A percentile compares a stretch with the other conserved stretches of the same genome.
These are phyloP conservation scores for Cariama cristata DNA, from an alignment of 2,113 vertebrate species.

Conservation along the genomic window DNA sequence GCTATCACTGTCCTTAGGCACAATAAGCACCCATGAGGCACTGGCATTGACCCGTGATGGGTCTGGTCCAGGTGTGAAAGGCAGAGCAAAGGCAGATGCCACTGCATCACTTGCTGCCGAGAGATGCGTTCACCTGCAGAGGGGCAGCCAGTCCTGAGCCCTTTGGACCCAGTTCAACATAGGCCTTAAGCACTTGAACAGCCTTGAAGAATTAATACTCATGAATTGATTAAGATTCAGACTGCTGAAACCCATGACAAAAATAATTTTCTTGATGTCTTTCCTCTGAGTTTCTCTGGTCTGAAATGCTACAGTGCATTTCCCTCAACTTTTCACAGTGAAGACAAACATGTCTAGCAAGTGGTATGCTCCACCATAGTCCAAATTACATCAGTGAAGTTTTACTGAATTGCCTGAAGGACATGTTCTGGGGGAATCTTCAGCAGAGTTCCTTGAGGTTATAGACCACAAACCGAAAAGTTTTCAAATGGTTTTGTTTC, in stretches of 20 bases:
- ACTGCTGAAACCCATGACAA: background rate
- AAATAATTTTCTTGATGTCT: background rate
- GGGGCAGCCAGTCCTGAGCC: background rate
- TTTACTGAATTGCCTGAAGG: background rate
- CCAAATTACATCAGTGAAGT: background rate
- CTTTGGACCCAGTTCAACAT: background rate
- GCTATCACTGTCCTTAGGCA: background rate
- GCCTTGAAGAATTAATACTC: background rate
- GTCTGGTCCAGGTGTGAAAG: background rate
- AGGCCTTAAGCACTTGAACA: background rate
- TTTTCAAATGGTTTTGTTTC: background rate
- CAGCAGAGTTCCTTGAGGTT: background rate
- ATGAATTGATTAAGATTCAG: background rate
- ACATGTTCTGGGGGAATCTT: background rate
- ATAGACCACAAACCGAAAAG: background rate
- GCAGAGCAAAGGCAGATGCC: background rate
- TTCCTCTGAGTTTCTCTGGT: background rate
- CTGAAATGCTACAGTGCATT: background rate
- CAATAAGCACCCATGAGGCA: background rate
- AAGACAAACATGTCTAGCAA: background rate
- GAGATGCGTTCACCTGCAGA: background rate
- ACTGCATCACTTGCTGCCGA: background rate
- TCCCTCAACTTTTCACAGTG: background rate
- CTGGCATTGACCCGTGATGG: background rate
- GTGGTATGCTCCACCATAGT: rapidly evolving